Base-by-base conservation (phyloP, 2,888 invertebrate genomes). In the Chromoteleia sp. region DNA sequence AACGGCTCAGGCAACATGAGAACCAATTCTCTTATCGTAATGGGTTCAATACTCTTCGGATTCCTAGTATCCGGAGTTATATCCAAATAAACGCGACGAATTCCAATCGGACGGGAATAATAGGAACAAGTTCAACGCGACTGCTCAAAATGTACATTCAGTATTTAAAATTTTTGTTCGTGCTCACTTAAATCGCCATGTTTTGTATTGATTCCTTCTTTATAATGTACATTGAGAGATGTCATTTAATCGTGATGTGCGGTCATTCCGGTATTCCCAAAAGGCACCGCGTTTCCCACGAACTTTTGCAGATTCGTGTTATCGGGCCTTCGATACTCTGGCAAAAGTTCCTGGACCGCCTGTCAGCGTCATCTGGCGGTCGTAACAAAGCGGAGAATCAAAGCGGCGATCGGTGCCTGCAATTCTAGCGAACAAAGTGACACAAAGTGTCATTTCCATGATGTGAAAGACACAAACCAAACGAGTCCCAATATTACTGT, bases 41-140 rank as follows among this genome's bases (percentile, higher is more conserved):
- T 84, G 0, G 19, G 61, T 5, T 82, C 85, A 0, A 15, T 84
- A 4, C 3, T 86, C 6, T 30, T 80, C 25, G 29, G 76, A 15
- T 14, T 84, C 7, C 6, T 79, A 14, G 33, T 84, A 10, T 52
- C 83, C 29, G 79, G 76, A 29, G 74, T 85, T 41, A 54, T 87
- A 78, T 85, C 82, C 84, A 85, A 79, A 30, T 78, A 77, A 81
- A 10, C 17, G 12, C n/a, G 17, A 43, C 12, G 21, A 19, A 7
- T 17, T 8, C 12, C 33, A 25, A 50, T 19, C 36, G 25, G 54
- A 7, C 10, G 21, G 25, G 45, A 39, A 15, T 73, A 14, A 73
- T 63, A 70, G 56, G 30, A 75, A 58, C 30, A 58, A 50, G 48
- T 67, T 59, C 17, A 68, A 43, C 14, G 63, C 21, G 74, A 68